These are phyloP conservation scores for Drosophila rubida DNA, from an alignment of 2,888 invertebrate species.

Conservation along the genomic window DNA sequence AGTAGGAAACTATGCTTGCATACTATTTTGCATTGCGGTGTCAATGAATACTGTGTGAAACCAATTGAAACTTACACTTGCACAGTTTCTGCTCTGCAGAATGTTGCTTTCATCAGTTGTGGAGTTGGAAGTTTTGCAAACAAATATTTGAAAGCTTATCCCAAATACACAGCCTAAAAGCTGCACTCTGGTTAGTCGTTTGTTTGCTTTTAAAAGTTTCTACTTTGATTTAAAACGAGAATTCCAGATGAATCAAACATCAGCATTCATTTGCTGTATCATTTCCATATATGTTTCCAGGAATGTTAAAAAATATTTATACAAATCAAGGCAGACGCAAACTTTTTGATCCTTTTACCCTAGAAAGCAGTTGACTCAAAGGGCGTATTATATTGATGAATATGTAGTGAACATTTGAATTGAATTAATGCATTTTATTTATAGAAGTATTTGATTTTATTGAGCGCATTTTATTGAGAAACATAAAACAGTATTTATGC, in stretches of 20 bases:
- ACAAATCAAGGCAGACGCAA: not conserved
- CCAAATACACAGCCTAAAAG: not conserved
- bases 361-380: not conserved
- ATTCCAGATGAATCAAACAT: not conserved
- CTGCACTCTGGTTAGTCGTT: not conserved
- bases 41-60: not conserved
- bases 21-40: not conserved
- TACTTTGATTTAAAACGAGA: not conserved
- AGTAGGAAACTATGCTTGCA: not conserved
- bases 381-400: not conserved
- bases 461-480: not conserved
- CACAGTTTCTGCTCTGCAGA: no score
- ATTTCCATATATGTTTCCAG: not conserved
- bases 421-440: not conserved
- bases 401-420: not conserved
- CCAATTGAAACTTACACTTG: not conserved
- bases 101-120: not conserved
- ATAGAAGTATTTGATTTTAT: not conserved
- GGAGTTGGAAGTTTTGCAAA: not conserved
- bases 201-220: conserved; percentile 7
- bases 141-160: conserved; percentile 1
- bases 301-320: conserved; percentile 1
- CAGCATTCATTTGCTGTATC: not conserved
- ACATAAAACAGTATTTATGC: not conserved
- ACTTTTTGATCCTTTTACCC: not conserved